Percentiles rank a stretch among this genome's conserved stretches.
phyloP scores from a whole-genome alignment of 2,797 vertebrate species.

The Karalla daura region DNA sequence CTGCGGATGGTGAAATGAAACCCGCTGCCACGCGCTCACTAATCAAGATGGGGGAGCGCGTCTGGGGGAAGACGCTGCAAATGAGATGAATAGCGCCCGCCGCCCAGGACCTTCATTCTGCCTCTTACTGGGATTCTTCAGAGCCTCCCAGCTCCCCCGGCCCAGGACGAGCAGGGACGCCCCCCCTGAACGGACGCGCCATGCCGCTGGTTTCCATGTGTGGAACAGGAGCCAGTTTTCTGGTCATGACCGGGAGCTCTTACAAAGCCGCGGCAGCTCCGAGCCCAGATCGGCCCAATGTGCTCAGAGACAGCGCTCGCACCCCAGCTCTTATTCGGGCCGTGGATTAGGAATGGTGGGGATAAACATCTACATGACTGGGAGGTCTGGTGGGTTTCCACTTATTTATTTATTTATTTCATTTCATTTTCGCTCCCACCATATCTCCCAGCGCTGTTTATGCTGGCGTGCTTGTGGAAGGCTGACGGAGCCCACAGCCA shows the following conservation, averaged over 20 bases:
- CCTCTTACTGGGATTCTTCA: conserved; percentile 13
- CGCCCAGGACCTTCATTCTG: conserved; percentile 2
- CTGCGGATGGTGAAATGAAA: conserved; percentile 40
- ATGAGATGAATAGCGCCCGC: conserved; percentile 7
- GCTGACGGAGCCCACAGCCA: conserved; percentile 38
- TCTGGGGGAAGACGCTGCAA: conserved; percentile 32
- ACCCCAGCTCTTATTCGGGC: not conserved
- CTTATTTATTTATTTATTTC: too few relatives aligned
- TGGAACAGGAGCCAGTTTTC: too few relatives aligned
- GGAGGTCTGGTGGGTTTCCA: not conserved
- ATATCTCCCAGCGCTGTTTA: conserved; percentile 19
- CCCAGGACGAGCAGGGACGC: too few relatives aligned
- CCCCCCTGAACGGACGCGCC: too few relatives aligned
- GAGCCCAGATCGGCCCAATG: too few relatives aligned
- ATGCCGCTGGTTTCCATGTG: too few relatives aligned
- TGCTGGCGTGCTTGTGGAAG: conserved; percentile 40
- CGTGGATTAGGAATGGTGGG: not conserved
- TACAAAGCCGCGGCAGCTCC: too few relatives aligned
- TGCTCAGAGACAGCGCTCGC: too few relatives aligned
- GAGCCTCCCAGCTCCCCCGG: conserved; percentile 5
- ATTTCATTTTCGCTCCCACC: too few relatives aligned
- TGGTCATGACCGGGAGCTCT: too few relatives aligned
- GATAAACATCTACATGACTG: not conserved
- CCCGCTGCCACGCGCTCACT: conserved; percentile 11
- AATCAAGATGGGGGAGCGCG: conserved; percentile 29